A percentile compares a stretch with the other conserved stretches of the same genome.
phyloP scores from a whole-genome alignment of 2,113 vertebrate species.

The Carassius gibelio region DNA sequence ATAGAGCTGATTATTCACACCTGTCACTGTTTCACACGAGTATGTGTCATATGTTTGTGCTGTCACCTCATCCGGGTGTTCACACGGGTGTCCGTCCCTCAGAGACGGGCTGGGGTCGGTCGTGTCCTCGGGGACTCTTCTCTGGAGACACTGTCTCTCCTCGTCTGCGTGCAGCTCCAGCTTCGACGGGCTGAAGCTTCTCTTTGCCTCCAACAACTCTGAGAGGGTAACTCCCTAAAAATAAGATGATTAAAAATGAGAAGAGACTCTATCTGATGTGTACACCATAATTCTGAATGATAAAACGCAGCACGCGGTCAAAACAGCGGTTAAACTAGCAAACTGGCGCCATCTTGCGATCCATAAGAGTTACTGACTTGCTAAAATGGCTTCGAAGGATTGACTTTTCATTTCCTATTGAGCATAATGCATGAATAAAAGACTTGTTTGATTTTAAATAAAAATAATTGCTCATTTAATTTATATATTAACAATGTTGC shows the following conservation, averaged over 20 bases:
- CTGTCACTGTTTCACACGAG: not conserved
- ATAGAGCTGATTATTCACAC: not conserved
- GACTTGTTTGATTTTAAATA: no score
- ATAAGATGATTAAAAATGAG: conserved; percentile 23
- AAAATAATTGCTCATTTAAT: not conserved
- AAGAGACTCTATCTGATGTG: not conserved
- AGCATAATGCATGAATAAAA: no score
- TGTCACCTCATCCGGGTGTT: conserved; percentile 16
- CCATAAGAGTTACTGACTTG: not conserved
- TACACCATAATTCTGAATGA: not conserved
- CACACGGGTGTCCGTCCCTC: not conserved
- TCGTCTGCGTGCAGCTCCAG: conserved; percentile 20
- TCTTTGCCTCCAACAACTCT: conserved; percentile 89
- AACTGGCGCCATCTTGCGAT: not conserved
- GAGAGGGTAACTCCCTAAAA: conserved; percentile 88
- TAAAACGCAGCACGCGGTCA: not conserved
- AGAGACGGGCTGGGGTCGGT: not conserved
- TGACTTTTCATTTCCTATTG: not conserved
- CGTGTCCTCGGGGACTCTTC: not conserved
- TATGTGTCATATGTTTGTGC: not conserved
- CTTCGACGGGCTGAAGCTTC: conserved; percentile 64
- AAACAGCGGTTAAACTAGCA: not conserved
- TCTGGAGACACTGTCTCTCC: not conserved
- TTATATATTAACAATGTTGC: not conserved
- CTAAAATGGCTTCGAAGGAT: not conserved